These are phyloP conservation scores for Esox lucius DNA, from an alignment of 2,797 vertebrate species.

Conservation along the genomic window DNA sequence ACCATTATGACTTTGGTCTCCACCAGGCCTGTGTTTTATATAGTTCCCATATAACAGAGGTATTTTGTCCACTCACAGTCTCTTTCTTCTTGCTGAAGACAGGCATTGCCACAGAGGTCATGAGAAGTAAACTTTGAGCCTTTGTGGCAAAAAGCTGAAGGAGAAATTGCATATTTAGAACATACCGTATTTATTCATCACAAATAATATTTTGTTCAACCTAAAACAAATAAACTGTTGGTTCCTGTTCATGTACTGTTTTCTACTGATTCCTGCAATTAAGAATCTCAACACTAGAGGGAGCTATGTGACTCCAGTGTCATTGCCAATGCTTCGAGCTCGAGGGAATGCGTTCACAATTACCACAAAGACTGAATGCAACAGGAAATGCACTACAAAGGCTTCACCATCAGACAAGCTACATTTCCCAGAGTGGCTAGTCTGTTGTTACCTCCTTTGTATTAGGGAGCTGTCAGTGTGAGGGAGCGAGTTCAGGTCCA, in stretches of 20 bases:
- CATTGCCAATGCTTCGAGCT: neutral
- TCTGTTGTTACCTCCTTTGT: slow-evolving; percentile 82
- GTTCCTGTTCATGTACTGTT: neutral
- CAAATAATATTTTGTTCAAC: neutral
- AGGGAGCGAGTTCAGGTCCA: slow-evolving; percentile 45
- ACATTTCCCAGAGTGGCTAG: neutral
- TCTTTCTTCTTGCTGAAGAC: slow-evolving; percentile 92
- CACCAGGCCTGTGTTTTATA: no score
- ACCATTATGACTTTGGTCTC: neutral
- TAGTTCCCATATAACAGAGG: neutral
- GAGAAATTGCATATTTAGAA: slow-evolving; percentile 1
- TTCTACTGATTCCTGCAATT: neutral
- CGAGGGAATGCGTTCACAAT: neutral
- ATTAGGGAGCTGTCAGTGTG: slow-evolving; percentile 78
- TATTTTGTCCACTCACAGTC: slow-evolving; percentile 63
- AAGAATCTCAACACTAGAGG: slow-evolving; percentile 31
- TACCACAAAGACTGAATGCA: neutral
- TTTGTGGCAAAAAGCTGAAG: slow-evolving; percentile 79
- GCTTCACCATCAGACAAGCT: neutral
- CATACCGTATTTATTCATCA: neutral
- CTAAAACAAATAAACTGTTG: neutral
- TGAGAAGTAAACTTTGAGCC: slow-evolving; percentile 80
- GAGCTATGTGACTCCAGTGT: slow-evolving; percentile 11
- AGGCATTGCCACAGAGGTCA: slow-evolving; percentile 88
- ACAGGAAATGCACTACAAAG: neutral